phyloP scores from a whole-genome alignment of 2,797 vertebrate species.

The Acropternis orthonyx region DNA sequence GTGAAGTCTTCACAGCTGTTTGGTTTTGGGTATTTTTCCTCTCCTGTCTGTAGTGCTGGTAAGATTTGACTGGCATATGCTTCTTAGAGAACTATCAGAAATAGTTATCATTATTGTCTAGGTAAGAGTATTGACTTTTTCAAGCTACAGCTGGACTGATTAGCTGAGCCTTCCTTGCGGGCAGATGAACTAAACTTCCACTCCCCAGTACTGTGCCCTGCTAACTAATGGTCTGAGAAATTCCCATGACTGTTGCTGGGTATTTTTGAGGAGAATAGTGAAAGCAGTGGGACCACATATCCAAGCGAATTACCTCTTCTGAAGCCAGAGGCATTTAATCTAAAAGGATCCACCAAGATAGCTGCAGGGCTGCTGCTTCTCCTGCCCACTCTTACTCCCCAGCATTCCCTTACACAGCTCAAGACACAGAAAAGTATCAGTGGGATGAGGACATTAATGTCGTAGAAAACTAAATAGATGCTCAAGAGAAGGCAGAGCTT shows the following conservation, averaged over 20 bases:
- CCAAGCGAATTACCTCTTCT: neutral
- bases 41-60: neutral
- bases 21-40: neutral
- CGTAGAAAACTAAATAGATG: neutral
- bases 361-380: neutral
- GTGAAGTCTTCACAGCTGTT: neutral
- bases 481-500: neutral
- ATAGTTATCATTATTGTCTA: neutral
- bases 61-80: neutral
- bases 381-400: neutral
- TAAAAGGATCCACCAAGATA: neutral
- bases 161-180: neutral
- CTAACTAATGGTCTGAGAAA: neutral
- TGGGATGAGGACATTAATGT: neutral
- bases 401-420: neutral
- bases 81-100: neutral
- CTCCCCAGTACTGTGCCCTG: neutral
- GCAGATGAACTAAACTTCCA: neutral
- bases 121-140: neutral
- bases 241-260: accelerated
- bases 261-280: neutral
- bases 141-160: neutral
- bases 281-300: accelerated
- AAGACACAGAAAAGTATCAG: neutral
- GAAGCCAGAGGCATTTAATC: neutral